phyloP scores from a whole-genome alignment of 2,888 invertebrate species.

The Pecten maximus region DNA sequence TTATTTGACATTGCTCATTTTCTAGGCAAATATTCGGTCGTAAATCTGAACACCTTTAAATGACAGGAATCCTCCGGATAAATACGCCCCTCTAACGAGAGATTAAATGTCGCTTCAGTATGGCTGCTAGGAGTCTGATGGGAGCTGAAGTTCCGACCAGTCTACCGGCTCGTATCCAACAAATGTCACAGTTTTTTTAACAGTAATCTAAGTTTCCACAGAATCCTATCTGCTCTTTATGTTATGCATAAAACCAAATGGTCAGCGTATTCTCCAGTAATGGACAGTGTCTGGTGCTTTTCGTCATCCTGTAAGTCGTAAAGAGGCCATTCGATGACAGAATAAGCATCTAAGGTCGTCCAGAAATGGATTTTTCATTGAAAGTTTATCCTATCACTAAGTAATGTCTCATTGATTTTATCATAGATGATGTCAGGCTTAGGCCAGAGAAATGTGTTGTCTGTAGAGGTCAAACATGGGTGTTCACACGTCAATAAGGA shows the following conservation, averaged over 20 bases:
- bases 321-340: background rate
- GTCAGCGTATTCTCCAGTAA: background rate
- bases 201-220: too few species aligned
- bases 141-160: too few species aligned
- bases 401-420: background rate
- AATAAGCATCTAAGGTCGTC: background rate
- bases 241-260: background rate
- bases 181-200: too few species aligned
- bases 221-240: background rate
- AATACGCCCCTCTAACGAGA: background rate
- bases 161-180: too few species aligned
- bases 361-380: background rate
- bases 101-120: background rate
- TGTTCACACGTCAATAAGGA: background rate
- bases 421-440: background rate
- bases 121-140: background rate
- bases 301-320: background rate
- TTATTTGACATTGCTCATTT: background rate
- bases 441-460: background rate
- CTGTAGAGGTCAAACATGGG: background rate
- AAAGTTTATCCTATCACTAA: background rate
- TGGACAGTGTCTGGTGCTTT: background rate
- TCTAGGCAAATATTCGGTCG: background rate
- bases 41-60: background rate
- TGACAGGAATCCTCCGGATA: background rate